Base-by-base conservation (phyloP, 2,888 invertebrate species). In the Sussaba pulchella region DNA sequence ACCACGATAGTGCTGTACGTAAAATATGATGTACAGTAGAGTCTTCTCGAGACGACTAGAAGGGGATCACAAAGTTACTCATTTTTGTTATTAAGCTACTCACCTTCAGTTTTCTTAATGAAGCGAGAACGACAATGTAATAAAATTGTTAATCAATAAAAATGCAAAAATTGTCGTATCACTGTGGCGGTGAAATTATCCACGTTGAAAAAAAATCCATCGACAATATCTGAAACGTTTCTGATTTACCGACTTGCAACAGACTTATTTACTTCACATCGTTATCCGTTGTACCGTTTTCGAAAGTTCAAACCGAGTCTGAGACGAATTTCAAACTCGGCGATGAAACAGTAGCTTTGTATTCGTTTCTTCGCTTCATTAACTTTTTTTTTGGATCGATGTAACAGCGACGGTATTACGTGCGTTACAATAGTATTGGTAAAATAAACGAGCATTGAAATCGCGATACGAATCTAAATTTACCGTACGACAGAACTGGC, bases 401-500 rank as follows among this genome's bases (percentile, higher is more conserved):
- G 36, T 36, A 19, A 19, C 52, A 39, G 21, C 24, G 31, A n/a
- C n/a, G 50, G n/a, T n/a, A 26, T 54, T 5, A 19, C 2, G n/a
- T 4, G 19, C 6, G 36, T 36, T 2, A 12, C 10, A 24, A 50
- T 10, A 17, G 36, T 21, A 66, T 50, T 66, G 50, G n/a, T 36
- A 50, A 66, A 67, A 39, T 36, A 67, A 52, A 36, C 39, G 52
- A 52, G 67, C 41, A 52, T 67, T 21, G 52, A 39, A 39, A 52
- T n/a, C 41, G 52, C 39, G 67, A 67, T 67, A 67, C 5, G 12
- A 50, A 41, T 47, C 26, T 31, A 5, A 64, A 17, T 64, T 64
- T 47, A 47, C 36, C 31, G 31, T n/a, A 36, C 31, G 17, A 19
- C 61, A 12, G 39, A 31, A 31, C 50, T 52, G 26, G 17, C 26